These are phyloP conservation scores for Amphiprion ocellaris DNA, from an alignment of 2,113 vertebrate genomes.

Conservation along the genomic window DNA sequence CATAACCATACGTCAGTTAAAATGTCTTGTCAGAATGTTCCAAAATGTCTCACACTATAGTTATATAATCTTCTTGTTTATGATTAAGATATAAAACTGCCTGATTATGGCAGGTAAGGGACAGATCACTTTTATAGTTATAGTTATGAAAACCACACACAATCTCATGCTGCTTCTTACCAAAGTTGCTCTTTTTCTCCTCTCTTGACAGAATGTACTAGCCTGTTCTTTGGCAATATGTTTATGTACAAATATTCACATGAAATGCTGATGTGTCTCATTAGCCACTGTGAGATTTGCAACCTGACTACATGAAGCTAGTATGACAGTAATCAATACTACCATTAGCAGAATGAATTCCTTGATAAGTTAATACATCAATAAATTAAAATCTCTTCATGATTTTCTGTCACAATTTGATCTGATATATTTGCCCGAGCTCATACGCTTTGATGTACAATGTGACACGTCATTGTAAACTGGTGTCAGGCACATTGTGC, in stretches of 20 bases:
- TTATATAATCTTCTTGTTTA: too few relatives aligned
- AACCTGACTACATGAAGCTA: slow-evolving; percentile 7
- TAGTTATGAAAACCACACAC: too few relatives aligned
- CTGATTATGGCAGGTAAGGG: too few relatives aligned
- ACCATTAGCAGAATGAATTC: slow-evolving; percentile 41
- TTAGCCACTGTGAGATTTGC: background rate
- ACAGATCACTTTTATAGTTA: too few relatives aligned
- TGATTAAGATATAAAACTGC: background rate
- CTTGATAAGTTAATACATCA: slow-evolving; percentile 49
- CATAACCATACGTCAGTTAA: background rate
- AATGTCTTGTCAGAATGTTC: background rate
- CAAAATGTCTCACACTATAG: background rate
- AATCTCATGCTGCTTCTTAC: background rate
- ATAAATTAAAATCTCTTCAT: slow-evolving; percentile 10
- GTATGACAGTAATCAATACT: slow-evolving; percentile 21
- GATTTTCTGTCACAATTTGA: slow-evolving; percentile 5
- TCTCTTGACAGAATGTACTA: slow-evolving; percentile 7
- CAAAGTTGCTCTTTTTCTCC: slow-evolving; percentile 10
- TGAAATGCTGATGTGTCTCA: slow-evolving; percentile 32
- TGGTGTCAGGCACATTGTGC: slow-evolving; percentile 51
- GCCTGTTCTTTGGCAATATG: slow-evolving; percentile 7
- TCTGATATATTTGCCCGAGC: background rate
- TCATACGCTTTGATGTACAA: slow-evolving; percentile 1
- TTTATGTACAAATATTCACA: slow-evolving; percentile 7
- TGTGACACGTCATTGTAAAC: slow-evolving; percentile 52